Evolutionary conservation across 2,888 invertebrate species (phyloP).

Genomic region (Odontocolon sp.): DNA sequence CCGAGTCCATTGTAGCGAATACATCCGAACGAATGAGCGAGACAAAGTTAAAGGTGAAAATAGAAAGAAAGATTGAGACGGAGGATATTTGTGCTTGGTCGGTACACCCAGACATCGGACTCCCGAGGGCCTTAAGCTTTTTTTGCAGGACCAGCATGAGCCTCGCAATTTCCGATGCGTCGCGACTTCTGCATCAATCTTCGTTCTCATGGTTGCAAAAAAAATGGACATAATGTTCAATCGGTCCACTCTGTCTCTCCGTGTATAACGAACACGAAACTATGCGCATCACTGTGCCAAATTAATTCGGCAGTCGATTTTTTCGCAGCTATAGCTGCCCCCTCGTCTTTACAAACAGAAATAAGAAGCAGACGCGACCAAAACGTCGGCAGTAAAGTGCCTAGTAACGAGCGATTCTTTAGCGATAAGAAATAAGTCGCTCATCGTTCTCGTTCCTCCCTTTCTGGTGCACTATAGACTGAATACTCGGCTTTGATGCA

Average conservation of each 20-base stretch:
- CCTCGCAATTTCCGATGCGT: conserved; percentile 64
- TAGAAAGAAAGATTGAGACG: conserved; percentile 1
- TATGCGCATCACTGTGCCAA: conserved; percentile 60
- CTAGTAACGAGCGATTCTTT: conserved; percentile 58
- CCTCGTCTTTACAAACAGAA: conserved; percentile 18
- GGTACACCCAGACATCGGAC: neutral
- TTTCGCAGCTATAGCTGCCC: conserved; percentile 3
- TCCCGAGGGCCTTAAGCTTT: conserved; percentile 31
- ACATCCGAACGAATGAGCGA: neutral
- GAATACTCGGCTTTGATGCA: neutral
- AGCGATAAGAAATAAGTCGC: conserved; percentile 51
- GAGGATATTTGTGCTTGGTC: neutral
- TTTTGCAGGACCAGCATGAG: conserved; percentile 28
- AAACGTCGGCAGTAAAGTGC: conserved; percentile 64
- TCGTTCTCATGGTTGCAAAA: conserved; percentile 61
- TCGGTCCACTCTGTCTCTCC: conserved; percentile 62
- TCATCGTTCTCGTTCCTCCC: neutral
- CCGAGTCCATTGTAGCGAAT: neutral
- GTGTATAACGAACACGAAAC: conserved; percentile 63
- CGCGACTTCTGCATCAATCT: conserved; percentile 69
- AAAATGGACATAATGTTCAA: conserved; percentile 67
- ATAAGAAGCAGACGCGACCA: conserved; percentile 48
- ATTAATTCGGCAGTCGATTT: conserved; percentile 67
- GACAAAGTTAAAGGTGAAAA: conserved; percentile 1
- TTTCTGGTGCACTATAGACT: neutral